phyloP scores from a whole-genome alignment of 2,888 invertebrate genomes.

The Zonitis immaculata region DNA sequence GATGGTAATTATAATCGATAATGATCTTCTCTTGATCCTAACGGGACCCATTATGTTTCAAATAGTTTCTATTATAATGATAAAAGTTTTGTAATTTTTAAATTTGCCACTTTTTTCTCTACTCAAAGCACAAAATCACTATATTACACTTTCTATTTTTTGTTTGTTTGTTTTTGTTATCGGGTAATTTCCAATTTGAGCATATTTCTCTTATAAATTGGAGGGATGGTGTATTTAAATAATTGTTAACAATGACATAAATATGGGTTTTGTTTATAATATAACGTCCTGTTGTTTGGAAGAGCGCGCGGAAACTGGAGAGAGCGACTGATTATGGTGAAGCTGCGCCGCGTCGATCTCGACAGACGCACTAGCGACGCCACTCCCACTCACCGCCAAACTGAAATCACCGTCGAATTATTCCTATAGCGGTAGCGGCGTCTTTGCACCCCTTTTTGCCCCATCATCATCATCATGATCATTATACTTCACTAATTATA shows the following conservation, averaged over 20 bases:
- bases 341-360: slow-evolving; percentile 41
- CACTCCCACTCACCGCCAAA: slow-evolving; percentile 44
- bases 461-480: too few relatives aligned
- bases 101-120: too few relatives aligned
- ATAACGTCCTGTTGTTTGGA: slow-evolving; percentile 40
- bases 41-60: background rate
- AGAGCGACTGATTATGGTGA: slow-evolving; percentile 39
- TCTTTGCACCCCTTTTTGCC: too few relatives aligned
- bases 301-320: slow-evolving; percentile 46
- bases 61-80: background rate
- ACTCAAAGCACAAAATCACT: too few relatives aligned
- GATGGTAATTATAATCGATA: background rate
- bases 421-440: slow-evolving; percentile 26
- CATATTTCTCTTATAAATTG: too few relatives aligned
- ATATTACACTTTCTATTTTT: too few relatives aligned
- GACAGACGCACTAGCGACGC: slow-evolving; percentile 38
- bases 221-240: too few relatives aligned
- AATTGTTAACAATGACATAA: slow-evolving; percentile 12
- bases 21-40: background rate
- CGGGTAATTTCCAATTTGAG: too few relatives aligned
- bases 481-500: too few relatives aligned
- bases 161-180: too few relatives aligned
- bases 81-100: background rate
- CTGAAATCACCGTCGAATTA: slow-evolving; percentile 37
- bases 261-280: slow-evolving; percentile 22